Base-by-base conservation (phyloP, 1,140 invertebrate genomes). In the Cepaea nemoralis region DNA sequence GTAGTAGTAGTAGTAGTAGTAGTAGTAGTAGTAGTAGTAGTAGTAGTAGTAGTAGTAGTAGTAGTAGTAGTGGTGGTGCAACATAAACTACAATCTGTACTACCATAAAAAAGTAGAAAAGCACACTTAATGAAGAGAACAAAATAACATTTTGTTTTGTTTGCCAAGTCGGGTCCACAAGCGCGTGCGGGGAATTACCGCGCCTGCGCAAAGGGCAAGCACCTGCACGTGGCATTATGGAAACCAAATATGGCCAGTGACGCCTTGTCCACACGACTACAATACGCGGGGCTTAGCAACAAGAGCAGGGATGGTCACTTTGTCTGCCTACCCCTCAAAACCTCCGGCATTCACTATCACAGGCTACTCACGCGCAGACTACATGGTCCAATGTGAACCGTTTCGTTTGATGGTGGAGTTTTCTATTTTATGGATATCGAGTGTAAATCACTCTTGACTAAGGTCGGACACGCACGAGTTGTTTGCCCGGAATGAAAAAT, bases 201-300 rank as follows among this genome's bases (percentile, higher is more conserved):
- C 59, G 59, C 59, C 1, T 63, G 59, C 59, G 59, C 59, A 31
- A 31, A 63, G 59, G 22, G 8, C 59, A 63, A 63, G 59, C 59
- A 63, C 59, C 59, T 63, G 59, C 59, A 31, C 59, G 59, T 63
- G 59, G 59, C 59, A 27, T 63, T 63, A 31, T 63, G 59, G 59
- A 63, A 63, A 63, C 59, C 59, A 31, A 31, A 31, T 31, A 27
- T 6, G 59, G 59, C 59, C 22, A 19, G 27, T 31, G 59, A 63
- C 59, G 59, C 59, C 59, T 63, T 63, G 59, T 63, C 59, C 59
- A 63, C 2, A 31, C n/a, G n/a, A n/a, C n/a, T 31, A 63, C 59
- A 63, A 63, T 63, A 63, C n/a, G 33, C 10, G 6, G 33, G 59
- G 16, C 3, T 2, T 63, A 19, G 27, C n/a, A 10, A 22, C 10